Base-by-base conservation (phyloP, 1,140 invertebrate genomes). In the Megalopta genalis region DNA sequence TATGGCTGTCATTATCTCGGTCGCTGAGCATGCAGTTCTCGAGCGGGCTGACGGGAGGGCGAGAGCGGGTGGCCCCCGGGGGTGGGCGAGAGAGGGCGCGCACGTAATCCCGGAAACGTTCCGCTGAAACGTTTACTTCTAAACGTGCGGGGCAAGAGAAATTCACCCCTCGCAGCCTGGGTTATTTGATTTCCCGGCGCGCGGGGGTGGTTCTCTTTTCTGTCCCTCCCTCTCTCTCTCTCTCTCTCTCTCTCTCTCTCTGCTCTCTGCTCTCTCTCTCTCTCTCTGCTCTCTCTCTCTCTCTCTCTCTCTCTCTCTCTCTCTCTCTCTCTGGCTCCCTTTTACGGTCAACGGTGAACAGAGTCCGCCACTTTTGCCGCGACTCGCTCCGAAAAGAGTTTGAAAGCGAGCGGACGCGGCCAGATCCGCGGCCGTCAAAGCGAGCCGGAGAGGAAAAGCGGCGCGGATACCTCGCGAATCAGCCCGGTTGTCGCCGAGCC, bases 1-100 rank as follows among this genome's bases (percentile, higher is more conserved):
- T 79, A 79, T 79, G 77, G 70, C 77, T 73, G 77, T 79, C 70
- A 74, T 79, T 79, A 79, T 79, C 77, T 79, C 77, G 77, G 77
- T 73, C 71, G 77, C 77, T 73, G 77, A 79, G 77, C 77, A 79
- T 49, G 77, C 77, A 73, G 70, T 73, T 79, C 77, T 79, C 77
- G 74, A 62, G 60, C 63, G 49, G 64, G 62, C 16, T 37, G 63
- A 21, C 25, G 54, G 52, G 18, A n/a, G 27, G 25, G 76, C 52
- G 68, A n/a, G 63, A 23, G 52, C 16, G 57, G 39, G 54, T 16
- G 46, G 49, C 49, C 37, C 32, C n/a, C 10, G 7, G 52, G 49
- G 32, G 25, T 23, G 62, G 46, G n/a, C 42, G 42, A 39, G 76
- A 39, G 76, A 54, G 76, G n/a, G 70, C 67, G 59, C 52, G 76